Base-by-base conservation (phyloP, 1,140 invertebrate species). In the Sitobion miscanthi region DNA sequence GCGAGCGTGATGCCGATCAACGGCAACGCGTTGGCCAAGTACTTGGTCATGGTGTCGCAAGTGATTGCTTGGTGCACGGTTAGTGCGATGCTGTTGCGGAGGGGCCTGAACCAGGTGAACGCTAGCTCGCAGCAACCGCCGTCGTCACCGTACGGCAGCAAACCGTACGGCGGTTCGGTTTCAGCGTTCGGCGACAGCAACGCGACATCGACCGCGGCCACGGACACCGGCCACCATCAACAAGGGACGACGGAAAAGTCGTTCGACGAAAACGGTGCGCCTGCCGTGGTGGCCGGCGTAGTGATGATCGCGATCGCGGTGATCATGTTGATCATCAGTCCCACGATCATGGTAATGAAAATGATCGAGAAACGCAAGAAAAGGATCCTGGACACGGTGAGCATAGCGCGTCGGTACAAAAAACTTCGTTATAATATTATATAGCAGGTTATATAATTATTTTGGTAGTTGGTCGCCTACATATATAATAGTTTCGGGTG, bases 21-120 rank as follows among this genome's bases (percentile, higher is more conserved):
- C 38, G 82, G 91, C 21, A 93, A 93, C 49, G 47, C 47, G 82
- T 49, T 85, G 91, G 91, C 91, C 82, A 93, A 93, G 14, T 93
- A 93, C 25, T 85, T 93, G 91, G 91, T 93, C 82, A 93, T 93
- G 77, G 49, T 85, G 25, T 93, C 91, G 11, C 91, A 93, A 47
- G 91, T 93, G 45, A 86, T 93, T 38, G 91, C 91, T 69, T 93
- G 91, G 91, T 93, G 82, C n/a, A 93, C 77, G 6, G 91, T 93
- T 11, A 93, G 91, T 25, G 91, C 85, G 1, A 93, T 93, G 91
- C 82, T 93, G 35, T 93, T 93, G 35, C 77, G 77, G 1, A 93
- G 49, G 38, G 91, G 91, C 23, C 9, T 93, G 35, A 85, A 85
- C 38, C 91, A 93, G 35, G 91, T 93, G 49, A 85, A 85, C 21